phyloP scores from a whole-genome alignment of 2,113 vertebrate species.

The Amblyopsis rosae region DNA sequence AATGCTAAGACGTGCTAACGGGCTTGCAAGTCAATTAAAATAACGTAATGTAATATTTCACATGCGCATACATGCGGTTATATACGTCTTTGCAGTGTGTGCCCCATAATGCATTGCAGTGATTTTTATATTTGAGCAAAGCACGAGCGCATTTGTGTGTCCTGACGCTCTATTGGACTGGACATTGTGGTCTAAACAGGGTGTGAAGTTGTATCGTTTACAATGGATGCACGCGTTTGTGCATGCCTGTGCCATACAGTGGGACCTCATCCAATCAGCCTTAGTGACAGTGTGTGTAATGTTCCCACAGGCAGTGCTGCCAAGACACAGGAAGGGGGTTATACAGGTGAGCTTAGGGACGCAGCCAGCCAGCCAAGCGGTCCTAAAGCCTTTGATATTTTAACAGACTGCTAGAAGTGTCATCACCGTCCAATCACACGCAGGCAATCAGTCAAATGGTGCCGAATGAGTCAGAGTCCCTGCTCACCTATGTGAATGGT shows the following conservation, averaged over 20 bases:
- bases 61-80: too few relatives aligned
- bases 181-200: background rate
- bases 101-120: too few relatives aligned
- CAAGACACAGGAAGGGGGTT: constrained; percentile 49
- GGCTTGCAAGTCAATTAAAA: too few relatives aligned
- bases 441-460: background rate
- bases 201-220: background rate
- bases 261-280: constrained; percentile 17
- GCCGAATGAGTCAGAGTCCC: background rate
- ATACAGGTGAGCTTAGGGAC: constrained; percentile 59
- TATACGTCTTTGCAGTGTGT: too few relatives aligned
- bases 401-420: too few relatives aligned
- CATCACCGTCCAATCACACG: background rate
- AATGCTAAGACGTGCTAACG: too few relatives aligned
- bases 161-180: too few relatives aligned
- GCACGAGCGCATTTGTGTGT: too few relatives aligned
- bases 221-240: constrained; percentile 1
- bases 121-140: too few relatives aligned
- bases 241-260: constrained; percentile 1
- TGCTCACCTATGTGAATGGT: too few relatives aligned
- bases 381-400: too few relatives aligned
- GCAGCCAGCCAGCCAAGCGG: background rate
- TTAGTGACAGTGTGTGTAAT: constrained; percentile 51
- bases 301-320: constrained; percentile 52
- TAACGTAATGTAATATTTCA: too few relatives aligned